phyloP scores from a whole-genome alignment of 2,888 invertebrate species.

The Nebria salina region DNA sequence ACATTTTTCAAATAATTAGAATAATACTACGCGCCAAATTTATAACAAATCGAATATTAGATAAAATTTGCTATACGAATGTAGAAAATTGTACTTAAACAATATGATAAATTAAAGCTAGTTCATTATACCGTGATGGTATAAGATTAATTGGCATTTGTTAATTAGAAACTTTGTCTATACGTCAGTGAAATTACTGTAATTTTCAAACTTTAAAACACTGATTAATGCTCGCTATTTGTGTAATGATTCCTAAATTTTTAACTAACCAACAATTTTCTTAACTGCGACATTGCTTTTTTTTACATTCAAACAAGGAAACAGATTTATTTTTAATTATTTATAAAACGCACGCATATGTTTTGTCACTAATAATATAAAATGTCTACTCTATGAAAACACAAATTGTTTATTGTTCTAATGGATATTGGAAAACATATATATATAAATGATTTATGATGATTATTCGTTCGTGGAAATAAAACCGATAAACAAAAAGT shows the following conservation, averaged over 20 bases:
- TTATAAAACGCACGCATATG: too few relatives aligned
- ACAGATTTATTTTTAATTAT: too few relatives aligned
- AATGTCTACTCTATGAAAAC: too few relatives aligned
- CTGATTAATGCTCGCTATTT: constrained; percentile 36
- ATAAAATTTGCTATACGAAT: not conserved
- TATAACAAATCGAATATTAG: too few relatives aligned
- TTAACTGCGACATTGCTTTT: not conserved
- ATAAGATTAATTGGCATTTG: constrained; percentile 43
- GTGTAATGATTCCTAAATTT: constrained; percentile 37
- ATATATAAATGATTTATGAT: too few relatives aligned
- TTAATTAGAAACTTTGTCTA: constrained; percentile 43
- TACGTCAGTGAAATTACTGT: constrained; percentile 39
- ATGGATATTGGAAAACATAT: too few relatives aligned
- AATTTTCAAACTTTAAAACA: constrained; percentile 38
- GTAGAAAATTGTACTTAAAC: not conserved
- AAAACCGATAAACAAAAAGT: not conserved
- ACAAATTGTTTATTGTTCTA: too few relatives aligned
- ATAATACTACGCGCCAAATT: too few relatives aligned
- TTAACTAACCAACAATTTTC: constrained; percentile 34
- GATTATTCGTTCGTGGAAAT: not conserved
- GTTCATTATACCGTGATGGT: constrained; percentile 29
- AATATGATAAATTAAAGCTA: constrained; percentile 30
- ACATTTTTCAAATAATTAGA: too few relatives aligned
- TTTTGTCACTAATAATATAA: too few relatives aligned
- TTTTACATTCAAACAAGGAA: too few relatives aligned